phyloP scores from a whole-genome alignment of 2,113 vertebrate genomes.

The Semnornis frantzii region DNA sequence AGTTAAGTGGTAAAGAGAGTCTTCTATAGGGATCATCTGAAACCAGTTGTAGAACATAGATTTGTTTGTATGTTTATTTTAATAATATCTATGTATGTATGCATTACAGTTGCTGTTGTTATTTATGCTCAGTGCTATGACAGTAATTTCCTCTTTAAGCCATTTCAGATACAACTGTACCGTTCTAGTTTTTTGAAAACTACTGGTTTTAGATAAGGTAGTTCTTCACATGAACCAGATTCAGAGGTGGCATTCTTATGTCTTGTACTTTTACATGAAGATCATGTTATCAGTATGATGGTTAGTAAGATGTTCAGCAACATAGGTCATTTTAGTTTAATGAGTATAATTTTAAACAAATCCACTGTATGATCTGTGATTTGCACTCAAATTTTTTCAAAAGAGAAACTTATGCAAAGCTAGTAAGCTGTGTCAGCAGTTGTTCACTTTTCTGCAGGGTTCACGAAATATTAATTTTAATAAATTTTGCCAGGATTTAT shows the following conservation, averaged over 20 bases:
- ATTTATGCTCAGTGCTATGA: background rate
- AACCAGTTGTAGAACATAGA: background rate
- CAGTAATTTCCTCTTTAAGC: background rate
- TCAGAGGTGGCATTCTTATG: background rate
- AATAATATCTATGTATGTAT: background rate
- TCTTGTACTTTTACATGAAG: background rate
- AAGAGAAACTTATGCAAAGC: background rate
- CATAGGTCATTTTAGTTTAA: background rate
- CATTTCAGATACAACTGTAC: background rate
- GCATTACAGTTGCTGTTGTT: background rate
- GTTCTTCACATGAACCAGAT: background rate
- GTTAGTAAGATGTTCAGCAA: background rate
- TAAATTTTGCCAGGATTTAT: background rate
- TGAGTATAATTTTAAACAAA: background rate
- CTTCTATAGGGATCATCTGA: background rate
- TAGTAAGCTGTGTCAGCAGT: background rate
- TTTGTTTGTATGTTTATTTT: background rate
- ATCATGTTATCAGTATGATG: background rate
- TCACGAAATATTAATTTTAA: background rate
- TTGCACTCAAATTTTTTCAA: background rate
- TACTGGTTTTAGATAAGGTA: background rate
- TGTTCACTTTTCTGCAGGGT: background rate
- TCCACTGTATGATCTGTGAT: background rate
- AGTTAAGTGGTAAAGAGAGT: constrained; percentile 2
- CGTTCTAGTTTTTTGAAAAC: background rate